Evolutionary conservation across 2,888 invertebrate genomes (phyloP).

Genomic region (Tetranychus piercei): DNA sequence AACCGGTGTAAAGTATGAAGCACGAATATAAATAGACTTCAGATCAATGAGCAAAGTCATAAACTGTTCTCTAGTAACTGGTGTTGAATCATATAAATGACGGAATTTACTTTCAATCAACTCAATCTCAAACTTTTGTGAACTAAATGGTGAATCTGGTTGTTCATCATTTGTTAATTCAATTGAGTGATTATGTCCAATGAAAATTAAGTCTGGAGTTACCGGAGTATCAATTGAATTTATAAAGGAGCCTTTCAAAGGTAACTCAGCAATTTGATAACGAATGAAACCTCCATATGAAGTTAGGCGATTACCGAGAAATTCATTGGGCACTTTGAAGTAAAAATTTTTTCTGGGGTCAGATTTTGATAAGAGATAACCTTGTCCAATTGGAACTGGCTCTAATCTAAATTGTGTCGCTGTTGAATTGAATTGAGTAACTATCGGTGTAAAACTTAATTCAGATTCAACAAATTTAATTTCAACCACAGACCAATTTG

Average conservation of each 20-base stretch:
- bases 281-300: slow-evolving; percentile 70
- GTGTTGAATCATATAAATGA: slow-evolving; percentile 14
- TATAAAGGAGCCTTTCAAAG: slow-evolving; percentile 33
- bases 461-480: background rate
- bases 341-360: slow-evolving; percentile 35
- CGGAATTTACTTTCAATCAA: slow-evolving; percentile 43
- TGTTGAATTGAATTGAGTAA: background rate
- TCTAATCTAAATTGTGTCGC: background rate
- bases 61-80: slow-evolving; percentile 51
- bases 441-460: background rate
- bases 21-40: slow-evolving; percentile 61
- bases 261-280: slow-evolving; percentile 52
- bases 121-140: slow-evolving; percentile 48
- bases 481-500: background rate
- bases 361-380: background rate
- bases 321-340: slow-evolving; percentile 53
- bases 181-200: slow-evolving; percentile 46
- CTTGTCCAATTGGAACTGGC: background rate
- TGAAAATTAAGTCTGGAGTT: slow-evolving; percentile 58
- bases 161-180: slow-evolving; percentile 57
- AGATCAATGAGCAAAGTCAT: slow-evolving; percentile 71
- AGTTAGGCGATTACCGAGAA: slow-evolving; percentile 58
- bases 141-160: slow-evolving; percentile 46
- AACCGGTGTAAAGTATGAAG: slow-evolving; percentile 62
- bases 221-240: slow-evolving; percentile 32